Base-by-base conservation (phyloP, 1,140 invertebrate species). In the Protaetia brevitarsis region DNA sequence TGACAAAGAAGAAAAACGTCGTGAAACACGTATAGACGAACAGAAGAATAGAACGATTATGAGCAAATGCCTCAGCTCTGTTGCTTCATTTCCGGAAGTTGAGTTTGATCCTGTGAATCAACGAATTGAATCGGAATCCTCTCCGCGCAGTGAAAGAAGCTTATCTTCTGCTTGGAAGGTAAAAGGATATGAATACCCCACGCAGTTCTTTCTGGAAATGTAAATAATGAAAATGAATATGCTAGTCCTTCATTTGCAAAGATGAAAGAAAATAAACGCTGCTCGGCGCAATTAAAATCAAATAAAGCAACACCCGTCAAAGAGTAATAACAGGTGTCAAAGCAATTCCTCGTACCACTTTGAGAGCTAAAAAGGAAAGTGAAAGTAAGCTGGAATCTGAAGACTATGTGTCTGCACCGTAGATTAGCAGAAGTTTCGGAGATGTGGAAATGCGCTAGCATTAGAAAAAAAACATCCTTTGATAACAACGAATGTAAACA, bases 21-120 rank as follows among this genome's bases (percentile, higher is more conserved):
- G 88, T 19, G 89, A 92, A 68, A 87, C 83, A 66, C 84, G 85
- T 41, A 91, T 92, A 36, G 85, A 83, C 16, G 85, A 86, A 66
- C 85, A 89, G 68, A 89, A 91, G 74, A 88, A 88, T 68, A 84
- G 84, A 58, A 84, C 82, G 71, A n/a, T n/a, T n/a, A 84, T 89
- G 81, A 89, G 89, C 41, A 85, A 82, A 74, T 84, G 84, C 69
- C 81, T 88, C 23, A 84, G 84, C 62, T 89, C 87, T 1, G 77
- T 79, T n/a, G 77, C 80, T 71, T 87, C 91, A 71, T 92, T 91
- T 80, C 89, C 89, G 11, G 75, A 81, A 59, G 85, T 82, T 74
- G 78, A 80, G 45, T 72, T 72, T 3, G 78, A 80, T 56, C 57
- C 69, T 60, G 77, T 80, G 13, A 29, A 13, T 27, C 65, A 63